Conservation (phyloP, 1,140 invertebrate genomes). For the Heliconius melpomene region DNA sequence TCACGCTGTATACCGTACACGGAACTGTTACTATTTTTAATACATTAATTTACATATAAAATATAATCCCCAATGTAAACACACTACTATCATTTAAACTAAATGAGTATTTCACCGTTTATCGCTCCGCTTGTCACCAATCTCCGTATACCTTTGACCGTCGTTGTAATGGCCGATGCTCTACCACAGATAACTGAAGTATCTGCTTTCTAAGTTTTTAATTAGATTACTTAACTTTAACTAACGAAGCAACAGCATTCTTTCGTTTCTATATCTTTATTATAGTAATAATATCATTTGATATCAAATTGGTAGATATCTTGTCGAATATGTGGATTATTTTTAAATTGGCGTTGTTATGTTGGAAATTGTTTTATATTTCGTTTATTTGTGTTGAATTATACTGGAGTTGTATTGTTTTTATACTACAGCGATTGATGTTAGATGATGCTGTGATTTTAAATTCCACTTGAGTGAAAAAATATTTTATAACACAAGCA, state of each 20-base stretch:
- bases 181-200: conserved; percentile 54
- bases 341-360: background rate
- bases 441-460: no score
- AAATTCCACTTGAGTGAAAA: no score
- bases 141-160: conserved; percentile 57
- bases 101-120: conserved; percentile 20
- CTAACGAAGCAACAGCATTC: conserved; percentile 43
- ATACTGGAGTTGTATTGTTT: no score
- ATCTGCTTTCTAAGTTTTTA: conserved; percentile 59
- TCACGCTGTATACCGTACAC: no score
- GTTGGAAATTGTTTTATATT: conserved; percentile 1
- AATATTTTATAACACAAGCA: no score
- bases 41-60: background rate
- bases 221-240: conserved; percentile 59
- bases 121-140: conserved; percentile 41
- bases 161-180: conserved; percentile 57
- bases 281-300: conserved; percentile 10
- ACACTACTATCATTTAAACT: background rate
- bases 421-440: no score
- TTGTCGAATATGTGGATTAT: conserved; percentile 2
- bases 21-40: background rate
- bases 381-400: no score
- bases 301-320: background rate
- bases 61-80: conserved; percentile 8
- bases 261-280: conserved; percentile 17